Evolutionary conservation across 2,888 invertebrate genomes (phyloP).

Genomic region (Taenaris catops): DNA sequence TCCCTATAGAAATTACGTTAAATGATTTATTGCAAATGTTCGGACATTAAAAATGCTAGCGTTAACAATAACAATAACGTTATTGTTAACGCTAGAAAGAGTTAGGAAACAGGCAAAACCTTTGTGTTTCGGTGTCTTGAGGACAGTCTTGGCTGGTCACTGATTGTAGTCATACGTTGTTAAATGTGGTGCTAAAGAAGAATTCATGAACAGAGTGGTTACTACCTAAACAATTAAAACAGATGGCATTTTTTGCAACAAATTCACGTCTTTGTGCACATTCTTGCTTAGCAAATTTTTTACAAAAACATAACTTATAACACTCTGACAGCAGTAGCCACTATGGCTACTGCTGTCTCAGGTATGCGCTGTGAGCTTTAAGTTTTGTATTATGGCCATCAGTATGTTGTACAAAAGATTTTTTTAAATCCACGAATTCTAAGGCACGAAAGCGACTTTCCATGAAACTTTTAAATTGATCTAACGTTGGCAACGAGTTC

Average conservation of each 20-base stretch:
- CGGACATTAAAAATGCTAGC: no score
- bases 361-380: not conserved
- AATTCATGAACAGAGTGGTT: no score
- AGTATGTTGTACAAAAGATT: not conserved
- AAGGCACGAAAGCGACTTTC: not conserved
- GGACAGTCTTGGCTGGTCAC: no score
- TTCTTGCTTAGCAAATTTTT: conserved; percentile 7
- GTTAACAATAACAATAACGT: no score
- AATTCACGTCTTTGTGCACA: conserved; percentile 5
- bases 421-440: conserved; percentile 1
- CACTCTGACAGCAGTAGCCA: conserved; percentile 5
- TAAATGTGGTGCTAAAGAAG: no score
- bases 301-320: conserved; percentile 11
- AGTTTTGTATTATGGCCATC: not conserved
- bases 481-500: not conserved
- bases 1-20: no score
- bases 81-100: no score
- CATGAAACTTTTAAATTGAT: conserved; percentile 1
- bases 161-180: no score
- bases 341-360: not conserved
- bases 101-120: no score
- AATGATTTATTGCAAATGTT: no score
- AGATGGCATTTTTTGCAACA: conserved; percentile 15
- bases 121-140: no score
- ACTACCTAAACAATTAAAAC: conserved; percentile 23